A percentile compares a stretch with the other conserved stretches of the same genome.
These are phyloP conservation scores for Drosophila lutescens DNA, from an alignment of 2,888 invertebrate genomes.

Conservation along the genomic window DNA sequence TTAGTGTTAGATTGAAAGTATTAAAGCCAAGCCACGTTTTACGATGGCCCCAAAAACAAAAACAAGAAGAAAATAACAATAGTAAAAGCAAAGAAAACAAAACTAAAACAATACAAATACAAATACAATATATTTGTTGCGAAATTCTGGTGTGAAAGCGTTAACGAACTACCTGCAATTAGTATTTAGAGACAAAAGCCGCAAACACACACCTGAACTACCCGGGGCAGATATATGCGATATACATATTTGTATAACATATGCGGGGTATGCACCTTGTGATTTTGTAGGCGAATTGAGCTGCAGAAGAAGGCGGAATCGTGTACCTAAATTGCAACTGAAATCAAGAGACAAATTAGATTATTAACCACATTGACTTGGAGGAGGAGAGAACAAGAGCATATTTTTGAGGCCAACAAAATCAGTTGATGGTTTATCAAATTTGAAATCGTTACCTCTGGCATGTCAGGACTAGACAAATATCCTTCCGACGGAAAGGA, in stretches of 20 bases:
- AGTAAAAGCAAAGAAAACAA: conserved; percentile 15
- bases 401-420: conserved; percentile 35
- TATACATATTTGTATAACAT: conserved; percentile 26
- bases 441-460: conserved; percentile 19
- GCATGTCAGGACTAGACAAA: conserved; percentile 1
- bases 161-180: conserved; percentile 76
- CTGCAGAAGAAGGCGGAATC: conserved; percentile 40
- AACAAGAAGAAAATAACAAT: conserved; percentile 16
- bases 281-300: conserved; percentile 31
- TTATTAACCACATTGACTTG: conserved; percentile 22
- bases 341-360: conserved; percentile 47
- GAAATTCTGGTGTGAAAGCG: conserved; percentile 68
- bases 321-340: conserved; percentile 68
- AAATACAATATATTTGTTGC: conserved; percentile 40
- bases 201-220: conserved; percentile 55
- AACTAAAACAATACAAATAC: conserved; percentile 35
- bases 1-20: conserved; percentile 67
- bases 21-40: conserved; percentile 59
- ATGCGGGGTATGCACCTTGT: conserved; percentile 37
- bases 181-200: conserved; percentile 63
- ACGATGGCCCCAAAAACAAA: conserved; percentile 21
- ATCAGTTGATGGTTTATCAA: conserved; percentile 13
- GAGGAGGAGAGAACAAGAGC: conserved; percentile 3
- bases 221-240: conserved; percentile 1
- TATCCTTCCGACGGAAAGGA: conserved; percentile 10